Percentiles rank a stretch among this genome's conserved stretches.
Conservation (phyloP, 2,797 vertebrate species). For the Orientallactaga sibirica region DNA sequence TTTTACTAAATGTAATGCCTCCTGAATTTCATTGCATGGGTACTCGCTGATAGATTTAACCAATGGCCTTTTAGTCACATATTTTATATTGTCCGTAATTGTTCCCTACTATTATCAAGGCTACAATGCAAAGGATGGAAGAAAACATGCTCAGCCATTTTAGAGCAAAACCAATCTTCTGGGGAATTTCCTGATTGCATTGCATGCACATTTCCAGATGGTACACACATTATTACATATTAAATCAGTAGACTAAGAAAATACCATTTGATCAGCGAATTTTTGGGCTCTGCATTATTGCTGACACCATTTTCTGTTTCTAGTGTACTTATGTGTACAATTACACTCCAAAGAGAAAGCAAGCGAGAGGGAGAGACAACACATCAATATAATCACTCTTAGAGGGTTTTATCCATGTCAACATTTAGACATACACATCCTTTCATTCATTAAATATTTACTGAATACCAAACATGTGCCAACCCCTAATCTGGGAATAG, state of each 20-base stretch:
- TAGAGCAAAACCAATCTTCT: background rate
- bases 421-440: background rate
- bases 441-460: constrained; percentile 49
- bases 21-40: constrained; percentile 11
- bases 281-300: background rate
- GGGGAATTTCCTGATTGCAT: constrained; percentile 31
- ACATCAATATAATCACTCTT: constrained; percentile 25
- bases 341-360: constrained; percentile 52
- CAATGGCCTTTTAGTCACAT: background rate
- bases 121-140: constrained; percentile 44
- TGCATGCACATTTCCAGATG: background rate
- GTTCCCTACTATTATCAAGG: constrained; percentile 33
- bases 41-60: constrained; percentile 18
- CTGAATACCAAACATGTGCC: constrained; percentile 2
- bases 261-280: constrained; percentile 28
- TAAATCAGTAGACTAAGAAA: constrained; percentile 41
- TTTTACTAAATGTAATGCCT: constrained; percentile 46
- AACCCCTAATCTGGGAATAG: background rate
- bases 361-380: background rate
- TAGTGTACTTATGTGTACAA: constrained; percentile 28
- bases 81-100: constrained; percentile 46
- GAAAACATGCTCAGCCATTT: background rate
- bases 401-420: background rate
- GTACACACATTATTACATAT: constrained; percentile 30
- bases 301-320: background rate